Conservation (phyloP, 2,797 vertebrate genomes). For the Rhodeus uyekii region DNA sequence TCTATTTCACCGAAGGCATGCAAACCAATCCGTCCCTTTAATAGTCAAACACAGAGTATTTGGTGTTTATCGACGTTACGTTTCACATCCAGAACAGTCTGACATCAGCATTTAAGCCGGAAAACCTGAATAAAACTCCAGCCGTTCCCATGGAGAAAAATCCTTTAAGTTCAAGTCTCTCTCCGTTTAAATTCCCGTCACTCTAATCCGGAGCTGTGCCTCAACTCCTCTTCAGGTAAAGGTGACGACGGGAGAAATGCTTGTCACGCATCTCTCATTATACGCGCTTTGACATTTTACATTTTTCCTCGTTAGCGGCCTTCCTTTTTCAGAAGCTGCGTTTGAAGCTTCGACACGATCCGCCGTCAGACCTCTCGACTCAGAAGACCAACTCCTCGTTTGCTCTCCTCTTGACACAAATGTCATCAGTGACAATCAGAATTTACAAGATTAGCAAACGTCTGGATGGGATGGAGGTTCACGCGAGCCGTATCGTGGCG, state of each 20-base stretch:
- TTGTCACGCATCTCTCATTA: conserved; percentile 55
- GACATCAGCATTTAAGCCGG: conserved; percentile 9
- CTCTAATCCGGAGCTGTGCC: conserved; percentile 43
- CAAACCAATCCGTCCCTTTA: conserved; percentile 11
- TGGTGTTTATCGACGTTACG: conserved; percentile 16
- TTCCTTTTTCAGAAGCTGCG: conserved; percentile 38
- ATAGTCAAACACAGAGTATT: conserved; percentile 25
- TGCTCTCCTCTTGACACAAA: conserved; percentile 58
- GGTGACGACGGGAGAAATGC: conserved; percentile 36
- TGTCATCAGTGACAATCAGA: conserved; percentile 59
- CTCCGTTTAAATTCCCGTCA: conserved; percentile 36
- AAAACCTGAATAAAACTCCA: background rate
- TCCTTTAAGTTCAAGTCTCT: conserved; percentile 35
- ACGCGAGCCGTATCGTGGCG: background rate
- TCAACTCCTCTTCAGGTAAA: conserved; percentile 54
- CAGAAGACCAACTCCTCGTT: conserved; percentile 47
- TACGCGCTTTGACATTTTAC: conserved; percentile 58
- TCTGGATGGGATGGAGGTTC: conserved; percentile 4
- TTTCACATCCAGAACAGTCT: conserved; percentile 26
- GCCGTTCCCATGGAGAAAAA: conserved; percentile 12
- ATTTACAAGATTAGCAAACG: conserved; percentile 42
- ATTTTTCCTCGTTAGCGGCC: conserved; percentile 52
- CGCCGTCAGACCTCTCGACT: conserved; percentile 47
- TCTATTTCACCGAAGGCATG: background rate
- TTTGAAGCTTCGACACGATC: conserved; percentile 49